Evolutionary conservation across 2,888 invertebrate genomes (phyloP), one percentile per base, ranked within the genome.

Genomic region (Cremastobaeus sp.): DNA sequence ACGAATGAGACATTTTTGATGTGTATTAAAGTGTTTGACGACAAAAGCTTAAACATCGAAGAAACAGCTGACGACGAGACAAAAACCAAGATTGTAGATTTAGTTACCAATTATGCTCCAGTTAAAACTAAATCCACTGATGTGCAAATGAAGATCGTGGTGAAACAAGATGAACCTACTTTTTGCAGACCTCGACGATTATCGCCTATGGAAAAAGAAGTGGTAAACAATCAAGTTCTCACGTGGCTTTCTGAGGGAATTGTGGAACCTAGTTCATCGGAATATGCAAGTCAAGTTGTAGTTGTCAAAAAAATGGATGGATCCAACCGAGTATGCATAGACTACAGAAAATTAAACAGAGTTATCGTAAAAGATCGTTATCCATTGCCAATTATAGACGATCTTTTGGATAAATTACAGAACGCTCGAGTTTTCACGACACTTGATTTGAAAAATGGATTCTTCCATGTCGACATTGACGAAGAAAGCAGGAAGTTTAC

Each of bases 201-300:
- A 9, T 14, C 41, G 8, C 39, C 52, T 1, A 5, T 8, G 0
- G 69, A 69, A 15, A 60, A 48, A n/a, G 9, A 47, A n/a, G 43
- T 60, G 2, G 62, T 70, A 3, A 62, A 70, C 6, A 14, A 54
- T 0, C 54, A 70, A 17, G 55, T 70, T 0, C 9, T 54, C 14
- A 11, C 21, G 0, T 71, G 62, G 57, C 8, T 71, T 1, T 0
- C 21, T 0, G 28, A 71, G 0, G 41, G 12, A 0, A 57, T 64
- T 1, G 11, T 71, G 0, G 64, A 71, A 34, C 43, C 41, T 1
- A 71, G 64, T 54, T 45, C 41, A 5, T 80, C 80, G 1, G 75
- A 79, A 3, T 81, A 78, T 28, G 78, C 77, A 4, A 81, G 78
- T 11, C 80, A 74, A n/a, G 66, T 81, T 1, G 76, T 79, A 0